Conservation (phyloP, 2,113 vertebrate species). For the Neotoma lepida region DNA sequence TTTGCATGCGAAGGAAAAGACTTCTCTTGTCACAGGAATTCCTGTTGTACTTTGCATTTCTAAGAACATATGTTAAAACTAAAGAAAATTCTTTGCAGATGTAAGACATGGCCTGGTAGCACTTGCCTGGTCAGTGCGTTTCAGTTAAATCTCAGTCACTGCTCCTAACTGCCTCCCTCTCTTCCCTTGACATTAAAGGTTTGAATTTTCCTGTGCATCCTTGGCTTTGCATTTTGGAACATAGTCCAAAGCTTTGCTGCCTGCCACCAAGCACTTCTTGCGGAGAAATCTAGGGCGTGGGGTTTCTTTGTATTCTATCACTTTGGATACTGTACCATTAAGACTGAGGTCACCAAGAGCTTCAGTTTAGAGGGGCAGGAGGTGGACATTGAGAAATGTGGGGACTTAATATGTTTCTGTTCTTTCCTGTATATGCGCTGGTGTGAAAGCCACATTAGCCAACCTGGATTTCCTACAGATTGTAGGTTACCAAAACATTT, state of each 20-base stretch:
- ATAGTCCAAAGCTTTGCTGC: background rate
- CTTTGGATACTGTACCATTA: conserved; percentile 10
- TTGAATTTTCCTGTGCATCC: background rate
- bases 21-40: conserved; percentile 28
- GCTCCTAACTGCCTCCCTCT: background rate
- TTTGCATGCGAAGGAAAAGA: conserved; percentile 39
- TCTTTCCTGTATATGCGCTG: background rate
- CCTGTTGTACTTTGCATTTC: conserved; percentile 61
- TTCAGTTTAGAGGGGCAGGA: conserved; percentile 31
- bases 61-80: background rate
- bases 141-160: background rate
- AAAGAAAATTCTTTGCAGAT: conserved; percentile 57
- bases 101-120: conserved; percentile 17
- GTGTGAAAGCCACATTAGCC: background rate
- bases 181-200: conserved; percentile 6
- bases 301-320: background rate
- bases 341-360: background rate
- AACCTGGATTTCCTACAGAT: conserved; percentile 63
- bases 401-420: background rate
- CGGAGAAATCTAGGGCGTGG: background rate
- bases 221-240: conserved; percentile 17
- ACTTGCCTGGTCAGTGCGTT: conserved; percentile 28
- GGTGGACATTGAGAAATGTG: background rate
- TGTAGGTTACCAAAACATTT: conserved; percentile 59
- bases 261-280: conserved; percentile 24